Conservation (phyloP, 53 echinoderm and acorn worm genomes). For the Hippasteria phrygiana region DNA sequence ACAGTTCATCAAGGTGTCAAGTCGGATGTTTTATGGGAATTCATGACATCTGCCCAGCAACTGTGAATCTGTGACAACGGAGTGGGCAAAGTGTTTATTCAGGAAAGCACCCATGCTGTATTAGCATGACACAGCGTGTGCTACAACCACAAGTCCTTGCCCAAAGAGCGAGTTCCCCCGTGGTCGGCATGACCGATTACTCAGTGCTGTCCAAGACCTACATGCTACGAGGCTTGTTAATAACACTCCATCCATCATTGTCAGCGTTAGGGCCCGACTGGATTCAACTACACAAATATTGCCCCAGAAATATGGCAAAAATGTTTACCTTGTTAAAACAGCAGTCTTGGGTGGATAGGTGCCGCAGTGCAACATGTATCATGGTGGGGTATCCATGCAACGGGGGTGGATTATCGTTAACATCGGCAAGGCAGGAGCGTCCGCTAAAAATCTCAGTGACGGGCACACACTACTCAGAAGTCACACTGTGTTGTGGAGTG, state of each 20-base stretch:
- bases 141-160: background rate
- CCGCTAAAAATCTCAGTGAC: background rate
- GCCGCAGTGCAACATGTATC: constrained; percentile 27
- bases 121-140: constrained; percentile 11
- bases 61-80: background rate
- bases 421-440: background rate
- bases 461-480: background rate
- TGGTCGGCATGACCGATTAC: constrained; percentile 30
- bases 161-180: background rate
- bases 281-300: constrained; percentile 40
- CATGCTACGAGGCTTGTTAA: constrained; percentile 26
- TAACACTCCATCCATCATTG: constrained; percentile 54
- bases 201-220: constrained; percentile 19
- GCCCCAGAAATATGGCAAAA: constrained; percentile 45
- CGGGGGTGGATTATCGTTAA: background rate
- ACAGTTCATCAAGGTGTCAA: too few relatives aligned
- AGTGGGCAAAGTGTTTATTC: constrained; percentile 16
- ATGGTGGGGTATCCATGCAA: constrained; percentile 28
- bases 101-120: constrained; percentile 26
- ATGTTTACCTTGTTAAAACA: constrained; percentile 57
- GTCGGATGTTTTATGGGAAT: background rate
- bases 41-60: constrained; percentile 8
- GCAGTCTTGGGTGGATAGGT: constrained; percentile 6
- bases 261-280: background rate
- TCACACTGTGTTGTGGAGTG: constrained; percentile 32